Base-by-base conservation (phyloP, 2,797 vertebrate genomes). In the Nyctibius grandis region DNA sequence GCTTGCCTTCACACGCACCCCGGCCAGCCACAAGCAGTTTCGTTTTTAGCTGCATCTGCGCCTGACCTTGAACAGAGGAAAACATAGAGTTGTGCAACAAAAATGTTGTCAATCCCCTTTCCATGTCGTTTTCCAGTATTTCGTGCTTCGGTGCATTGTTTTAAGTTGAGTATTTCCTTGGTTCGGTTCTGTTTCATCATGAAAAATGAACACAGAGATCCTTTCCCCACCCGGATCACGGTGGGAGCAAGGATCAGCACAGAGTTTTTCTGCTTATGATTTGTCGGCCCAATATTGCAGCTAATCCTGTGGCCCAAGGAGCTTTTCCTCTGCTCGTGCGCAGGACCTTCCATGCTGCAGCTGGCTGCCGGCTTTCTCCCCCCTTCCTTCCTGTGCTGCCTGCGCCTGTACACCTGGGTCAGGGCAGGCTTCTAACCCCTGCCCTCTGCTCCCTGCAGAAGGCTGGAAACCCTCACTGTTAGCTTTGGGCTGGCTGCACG, bases 111-210 rank as follows among this genome's bases (percentile, higher is more conserved):
- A 31, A 40, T 76, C 9, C 26, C 2, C 3, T 45, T 53, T 76
- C 48, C 34, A 25, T 85, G 16, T 48, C 42, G 15, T 63, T 64
- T 74, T 63, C 40, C 14, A 15, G 33, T 54, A 8, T 65, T 29
- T 77, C 36, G 36, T 80, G 72, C 34, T 75, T 78, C 25, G 9
- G 48, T 45, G 9, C 18, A 6, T 84, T 68, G 18, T 45, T 90
- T 38, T 59, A 47, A 79, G 18, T 42, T 60, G 29, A 6, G 3
- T 45, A 19, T 61, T 45, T 75, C 33, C 16, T 61, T 93, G 8
- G 33, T 72, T 60, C 1, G 0, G 29, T 80, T 85, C 12, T 1
- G 0, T 65, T 89, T 74, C 22, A 9, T 34, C 0, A 0, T 45
- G 29, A 63, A 48, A 85, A 91, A 47, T 50, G 6, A 70, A 36